Conservation (phyloP, 2,888 invertebrate species). For the Cantharis flavilabris region DNA sequence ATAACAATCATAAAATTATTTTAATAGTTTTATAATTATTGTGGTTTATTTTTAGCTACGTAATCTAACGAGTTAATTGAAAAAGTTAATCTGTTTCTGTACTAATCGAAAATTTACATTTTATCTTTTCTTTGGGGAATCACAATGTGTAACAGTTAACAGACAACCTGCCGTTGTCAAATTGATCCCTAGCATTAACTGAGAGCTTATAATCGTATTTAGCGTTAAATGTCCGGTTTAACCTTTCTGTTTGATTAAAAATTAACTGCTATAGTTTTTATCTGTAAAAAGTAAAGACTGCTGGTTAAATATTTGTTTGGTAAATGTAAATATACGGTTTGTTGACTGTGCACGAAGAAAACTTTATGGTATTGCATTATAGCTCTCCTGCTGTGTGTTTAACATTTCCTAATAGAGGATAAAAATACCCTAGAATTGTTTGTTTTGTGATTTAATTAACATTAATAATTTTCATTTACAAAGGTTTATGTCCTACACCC, state of each 20-base stretch:
- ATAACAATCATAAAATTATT: background rate
- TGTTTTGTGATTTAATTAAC: background rate
- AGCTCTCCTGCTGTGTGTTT: background rate
- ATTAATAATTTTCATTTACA: background rate
- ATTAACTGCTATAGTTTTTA: background rate
- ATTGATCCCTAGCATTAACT: background rate
- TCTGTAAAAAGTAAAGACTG: background rate
- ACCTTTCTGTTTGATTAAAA: background rate
- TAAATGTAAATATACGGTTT: background rate
- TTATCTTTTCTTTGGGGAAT: background rate
- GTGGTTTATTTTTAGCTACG: background rate
- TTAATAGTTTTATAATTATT: background rate
- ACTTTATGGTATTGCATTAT: background rate
- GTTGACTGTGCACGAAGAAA: background rate
- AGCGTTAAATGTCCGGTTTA: background rate
- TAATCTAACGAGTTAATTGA: background rate
- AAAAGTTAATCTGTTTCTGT: background rate
- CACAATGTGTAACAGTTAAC: background rate
- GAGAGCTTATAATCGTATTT: background rate
- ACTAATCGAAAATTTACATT: background rate
- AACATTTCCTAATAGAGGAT: background rate
- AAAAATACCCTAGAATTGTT: background rate
- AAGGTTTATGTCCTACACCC: background rate
- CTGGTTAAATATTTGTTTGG: background rate
- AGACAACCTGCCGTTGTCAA: background rate